Evolutionary conservation across 2,113 vertebrate species (phyloP).

Genomic region (Laterallus jamaicensis): DNA sequence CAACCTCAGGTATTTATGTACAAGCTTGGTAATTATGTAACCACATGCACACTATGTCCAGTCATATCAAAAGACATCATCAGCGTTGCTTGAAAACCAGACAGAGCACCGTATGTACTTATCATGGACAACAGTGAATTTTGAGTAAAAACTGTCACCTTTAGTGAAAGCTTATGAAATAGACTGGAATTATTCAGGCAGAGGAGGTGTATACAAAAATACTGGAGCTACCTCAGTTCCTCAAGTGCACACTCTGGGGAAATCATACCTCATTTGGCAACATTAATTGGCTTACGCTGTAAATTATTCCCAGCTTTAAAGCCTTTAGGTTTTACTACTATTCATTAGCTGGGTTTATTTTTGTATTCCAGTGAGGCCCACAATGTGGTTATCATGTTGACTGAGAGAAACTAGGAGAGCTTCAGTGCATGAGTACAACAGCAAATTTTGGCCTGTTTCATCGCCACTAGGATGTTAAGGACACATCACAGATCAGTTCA

Average conservation of each 20-base stretch:
- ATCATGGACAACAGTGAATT: neutral
- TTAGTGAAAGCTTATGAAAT: neutral
- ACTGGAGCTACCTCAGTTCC: neutral
- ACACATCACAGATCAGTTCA: neutral
- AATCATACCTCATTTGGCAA: neutral
- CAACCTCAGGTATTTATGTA: neutral
- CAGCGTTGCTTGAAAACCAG: neutral
- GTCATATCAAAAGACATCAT: neutral
- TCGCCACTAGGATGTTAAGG: neutral
- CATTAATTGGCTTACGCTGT: neutral
- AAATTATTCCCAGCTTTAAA: neutral
- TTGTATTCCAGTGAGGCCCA: neutral
- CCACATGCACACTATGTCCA: accelerated
- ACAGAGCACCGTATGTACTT: neutral
- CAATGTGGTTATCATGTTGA: neutral
- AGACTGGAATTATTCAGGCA: neutral
- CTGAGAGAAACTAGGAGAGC: neutral
- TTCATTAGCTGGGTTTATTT: neutral
- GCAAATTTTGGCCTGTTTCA: neutral
- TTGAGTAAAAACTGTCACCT: neutral
- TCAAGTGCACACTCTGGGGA: neutral
- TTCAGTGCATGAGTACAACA: neutral
- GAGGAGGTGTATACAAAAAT: neutral
- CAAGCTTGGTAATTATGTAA: neutral
- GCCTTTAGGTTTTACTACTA: neutral